Evolutionary conservation across 2,113 vertebrate species (phyloP), one percentile per base, ranked within the genome.

Genomic region (Heliornis fulica): DNA sequence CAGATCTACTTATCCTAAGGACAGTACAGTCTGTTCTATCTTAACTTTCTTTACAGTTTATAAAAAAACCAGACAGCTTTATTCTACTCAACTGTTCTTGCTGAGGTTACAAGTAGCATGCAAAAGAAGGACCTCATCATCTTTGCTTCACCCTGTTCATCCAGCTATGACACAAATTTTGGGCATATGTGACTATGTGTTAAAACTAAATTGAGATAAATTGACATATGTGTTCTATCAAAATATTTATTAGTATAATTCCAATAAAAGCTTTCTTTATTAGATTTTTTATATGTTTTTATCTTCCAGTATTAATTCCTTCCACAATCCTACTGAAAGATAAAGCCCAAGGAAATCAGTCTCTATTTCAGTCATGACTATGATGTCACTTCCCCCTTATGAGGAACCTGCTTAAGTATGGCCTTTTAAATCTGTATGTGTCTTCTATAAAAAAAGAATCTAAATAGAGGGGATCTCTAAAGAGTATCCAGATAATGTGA

Each of bases 41-140:
- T 2, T 15, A 83, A 5, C 0, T 3, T 40, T 1, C 1, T 50
- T 41, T 34, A 21, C 12, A 15, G 13, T 17, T 64, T 32, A 28
- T 26, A 63, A 76, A 63, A 76, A 54, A 59, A 6, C 7, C 31
- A 65, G 25, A 29, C 9, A 26, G 11, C 34, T 41, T 36, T 16
- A 16, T 10, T 29, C 5, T 5, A 38, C 22, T 46, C 16, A 84
- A 9, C 4, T 59, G 4, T 20, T n/a, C 5, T 22, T 57, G 8
- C 15, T 54, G 7, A 14, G 59, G 15, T 20, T 15, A 54, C 11
- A 83, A 38, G 3, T 28, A 11, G 17, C 70, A 8, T 14, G 9
- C 17, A 51, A 71, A 59, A 36, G 7, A 4, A 31, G 5, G 4
- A 1, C 1, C 2, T 48, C 72, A 38, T 84, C 15, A 51, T 15